Conservation (phyloP, 2,797 vertebrate genomes). For the Myotis findleyi region DNA sequence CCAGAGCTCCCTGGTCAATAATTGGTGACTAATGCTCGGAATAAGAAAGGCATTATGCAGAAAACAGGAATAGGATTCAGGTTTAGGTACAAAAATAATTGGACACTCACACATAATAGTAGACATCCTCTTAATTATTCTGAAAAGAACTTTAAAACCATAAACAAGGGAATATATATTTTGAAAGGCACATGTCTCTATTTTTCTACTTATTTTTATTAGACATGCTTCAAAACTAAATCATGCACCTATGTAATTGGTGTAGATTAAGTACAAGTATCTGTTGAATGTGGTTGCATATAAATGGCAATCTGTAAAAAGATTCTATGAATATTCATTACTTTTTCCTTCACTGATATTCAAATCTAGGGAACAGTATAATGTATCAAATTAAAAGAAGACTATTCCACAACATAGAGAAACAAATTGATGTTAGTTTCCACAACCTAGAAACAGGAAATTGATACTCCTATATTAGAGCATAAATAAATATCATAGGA, state of each 20-base stretch:
- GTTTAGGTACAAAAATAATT: not conserved
- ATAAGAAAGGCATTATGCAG: not conserved
- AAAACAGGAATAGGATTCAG: not conserved
- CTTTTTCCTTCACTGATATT: conserved; percentile 51
- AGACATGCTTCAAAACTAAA: conserved; percentile 47
- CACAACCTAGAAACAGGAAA: not conserved
- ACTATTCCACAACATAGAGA: not conserved
- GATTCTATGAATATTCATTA: conserved; percentile 63
- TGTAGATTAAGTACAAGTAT: conserved; percentile 57
- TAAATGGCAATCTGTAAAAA: conserved; percentile 67
- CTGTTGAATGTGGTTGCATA: conserved; percentile 48
- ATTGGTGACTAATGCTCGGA: not conserved
- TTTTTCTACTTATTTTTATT: conserved; percentile 63
- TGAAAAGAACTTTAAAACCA: not conserved
- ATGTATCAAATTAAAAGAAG: not conserved
- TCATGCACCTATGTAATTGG: conserved; percentile 48
- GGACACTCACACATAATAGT: not conserved
- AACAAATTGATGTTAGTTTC: not conserved
- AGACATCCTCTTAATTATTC: not conserved
- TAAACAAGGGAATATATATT: not conserved
- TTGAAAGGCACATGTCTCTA: not conserved
- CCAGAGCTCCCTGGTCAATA: not conserved
- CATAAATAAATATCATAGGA: not conserved
- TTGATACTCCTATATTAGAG: not conserved
- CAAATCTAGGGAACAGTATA: conserved; percentile 36